A percentile compares a stretch with the other conserved stretches of the same genome.
phyloP scores from a whole-genome alignment of 2,888 invertebrate species.

The Himalopsyche tibetana region DNA sequence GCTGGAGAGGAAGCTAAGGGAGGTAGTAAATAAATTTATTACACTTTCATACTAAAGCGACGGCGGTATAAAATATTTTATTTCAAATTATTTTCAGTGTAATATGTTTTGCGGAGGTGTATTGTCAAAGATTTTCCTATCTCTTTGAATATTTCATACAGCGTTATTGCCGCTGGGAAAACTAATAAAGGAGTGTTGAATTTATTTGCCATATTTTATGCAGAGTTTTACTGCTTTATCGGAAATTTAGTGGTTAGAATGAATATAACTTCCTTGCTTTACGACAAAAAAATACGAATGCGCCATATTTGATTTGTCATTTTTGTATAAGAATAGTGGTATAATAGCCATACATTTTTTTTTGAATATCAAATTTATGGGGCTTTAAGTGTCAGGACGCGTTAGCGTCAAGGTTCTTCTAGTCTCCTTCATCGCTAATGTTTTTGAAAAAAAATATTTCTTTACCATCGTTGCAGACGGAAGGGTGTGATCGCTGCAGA shows the following conservation, averaged over 20 bases:
- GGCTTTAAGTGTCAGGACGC: too few species aligned
- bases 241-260: conserved; percentile 11
- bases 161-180: conserved; percentile 9
- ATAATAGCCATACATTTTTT: too few species aligned
- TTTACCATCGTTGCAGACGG: too few species aligned
- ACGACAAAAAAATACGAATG: neutral
- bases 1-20: neutral
- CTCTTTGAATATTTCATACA: conserved; percentile 8
- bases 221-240: neutral
- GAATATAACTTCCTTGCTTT: neutral
- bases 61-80: conserved; percentile 27
- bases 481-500: too few species aligned
- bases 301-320: too few species aligned
- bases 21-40: conserved; percentile 35
- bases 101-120: conserved; percentile 39
- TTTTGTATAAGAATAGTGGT: too few species aligned
- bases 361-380: too few species aligned
- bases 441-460: too few species aligned
- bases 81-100: conserved; percentile 38
- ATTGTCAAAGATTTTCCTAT: conserved; percentile 41
- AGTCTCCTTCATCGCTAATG: too few species aligned
- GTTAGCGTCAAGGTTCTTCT: too few species aligned
- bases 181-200: conserved; percentile 35
- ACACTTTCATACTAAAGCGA: conserved; percentile 23
- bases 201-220: conserved; percentile 36